Percentiles rank a stretch among this genome's conserved stretches.
phyloP scores from a whole-genome alignment of 1,140 invertebrate species.

The Pantala flavescens region DNA sequence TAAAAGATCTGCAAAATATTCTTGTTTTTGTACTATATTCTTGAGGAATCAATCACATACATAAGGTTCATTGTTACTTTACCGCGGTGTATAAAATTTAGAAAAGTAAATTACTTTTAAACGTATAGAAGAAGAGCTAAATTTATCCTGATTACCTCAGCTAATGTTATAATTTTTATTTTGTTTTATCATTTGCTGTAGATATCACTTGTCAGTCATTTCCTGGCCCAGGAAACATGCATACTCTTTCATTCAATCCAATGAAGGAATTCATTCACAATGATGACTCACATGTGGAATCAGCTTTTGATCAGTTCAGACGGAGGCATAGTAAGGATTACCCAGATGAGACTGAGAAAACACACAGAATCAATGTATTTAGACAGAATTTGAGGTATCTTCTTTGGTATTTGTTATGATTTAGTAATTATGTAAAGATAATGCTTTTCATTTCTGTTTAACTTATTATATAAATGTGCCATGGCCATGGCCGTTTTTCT shows the following conservation, averaged over 20 bases:
- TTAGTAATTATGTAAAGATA: conserved; percentile 2
- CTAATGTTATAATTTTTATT: conserved; percentile 12
- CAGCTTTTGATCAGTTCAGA: conserved; percentile 69
- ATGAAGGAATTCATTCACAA: conserved; percentile 81
- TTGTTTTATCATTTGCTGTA: conserved; percentile 32
- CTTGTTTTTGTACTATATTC: no score
- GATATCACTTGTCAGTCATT: conserved; percentile 66
- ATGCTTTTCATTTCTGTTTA: no score
- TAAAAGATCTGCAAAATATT: no score
- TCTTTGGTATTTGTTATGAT: conserved; percentile 26
- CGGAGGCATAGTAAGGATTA: conserved; percentile 63
- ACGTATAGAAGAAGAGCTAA: no score
- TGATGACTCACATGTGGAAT: conserved; percentile 58
- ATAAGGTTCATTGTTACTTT: no score
- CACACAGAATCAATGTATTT: conserved; percentile 65
- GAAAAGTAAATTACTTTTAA: no score
- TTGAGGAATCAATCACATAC: no score
- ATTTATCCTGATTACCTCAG: no score
- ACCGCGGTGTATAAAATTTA: no score
- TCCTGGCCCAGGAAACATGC: conserved; percentile 71
- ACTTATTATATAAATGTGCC: no score
- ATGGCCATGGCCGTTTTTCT: no score
- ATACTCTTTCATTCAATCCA: conserved; percentile 78
- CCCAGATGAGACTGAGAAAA: conserved; percentile 46
- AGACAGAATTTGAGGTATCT: conserved; percentile 70